phyloP scores from a whole-genome alignment of 1,140 invertebrate species.

The Drosophila athabasca region DNA sequence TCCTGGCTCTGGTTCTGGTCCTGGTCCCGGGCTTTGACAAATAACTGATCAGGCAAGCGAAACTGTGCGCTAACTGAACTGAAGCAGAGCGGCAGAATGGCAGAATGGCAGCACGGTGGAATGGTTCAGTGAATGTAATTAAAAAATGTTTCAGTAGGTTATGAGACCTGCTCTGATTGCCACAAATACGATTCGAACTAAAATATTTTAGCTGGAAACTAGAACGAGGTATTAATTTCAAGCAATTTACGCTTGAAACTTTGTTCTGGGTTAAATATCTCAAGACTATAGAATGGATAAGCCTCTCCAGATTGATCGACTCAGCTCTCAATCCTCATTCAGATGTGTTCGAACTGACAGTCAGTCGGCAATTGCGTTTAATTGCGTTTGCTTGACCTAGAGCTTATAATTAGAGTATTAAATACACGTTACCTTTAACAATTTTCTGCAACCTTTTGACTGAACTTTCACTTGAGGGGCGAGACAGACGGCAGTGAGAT shows the following conservation, averaged over 20 bases:
- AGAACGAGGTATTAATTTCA: no score
- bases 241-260: no score
- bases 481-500: slow-evolving; percentile 10
- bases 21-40: slow-evolving; percentile 45
- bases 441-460: slow-evolving; percentile 15
- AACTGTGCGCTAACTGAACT: slow-evolving; percentile 16
- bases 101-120: neutral
- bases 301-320: no score
- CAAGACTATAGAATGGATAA: no score
- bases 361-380: no score
- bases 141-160: slow-evolving; percentile 25
- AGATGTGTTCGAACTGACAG: no score
- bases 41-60: slow-evolving; percentile 47
- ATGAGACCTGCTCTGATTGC: slow-evolving; percentile 20
- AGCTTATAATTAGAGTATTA: no score
- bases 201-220: neutral
- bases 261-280: no score
- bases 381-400: neutral
- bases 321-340: no score
- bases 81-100: neutral
- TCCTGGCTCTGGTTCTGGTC: neutral
- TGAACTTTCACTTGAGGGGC: slow-evolving; percentile 24
- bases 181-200: slow-evolving; percentile 2
- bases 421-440: slow-evolving; percentile 7
- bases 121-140: slow-evolving; percentile 40